These are phyloP conservation scores for Zosterops pallidus DNA, from an alignment of 2,113 vertebrate species.

Conservation along the genomic window DNA sequence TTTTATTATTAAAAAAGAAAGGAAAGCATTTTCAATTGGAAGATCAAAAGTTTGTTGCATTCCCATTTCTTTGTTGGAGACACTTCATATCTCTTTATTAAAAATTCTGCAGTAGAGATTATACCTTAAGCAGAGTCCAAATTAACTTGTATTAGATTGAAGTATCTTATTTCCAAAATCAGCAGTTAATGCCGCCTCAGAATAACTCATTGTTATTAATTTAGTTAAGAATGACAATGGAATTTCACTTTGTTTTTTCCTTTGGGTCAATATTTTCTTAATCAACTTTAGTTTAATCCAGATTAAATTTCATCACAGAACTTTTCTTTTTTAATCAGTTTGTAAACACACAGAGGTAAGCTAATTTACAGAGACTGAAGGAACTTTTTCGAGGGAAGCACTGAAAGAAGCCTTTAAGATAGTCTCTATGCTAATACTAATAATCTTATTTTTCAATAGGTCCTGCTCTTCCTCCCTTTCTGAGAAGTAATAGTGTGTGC, in stretches of 20 bases:
- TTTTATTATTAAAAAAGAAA: not conserved
- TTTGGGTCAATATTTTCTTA: constrained; percentile 14
- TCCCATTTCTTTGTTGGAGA: not conserved
- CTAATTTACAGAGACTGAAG: not conserved
- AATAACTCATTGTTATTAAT: not conserved
- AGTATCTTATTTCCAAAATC: constrained; percentile 25
- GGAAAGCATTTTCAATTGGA: not conserved
- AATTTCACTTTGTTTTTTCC: not conserved
- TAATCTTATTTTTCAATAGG: not conserved
- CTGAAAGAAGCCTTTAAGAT: not conserved
- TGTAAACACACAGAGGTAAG: not conserved
- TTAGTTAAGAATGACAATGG: not conserved
- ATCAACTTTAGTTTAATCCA: not conserved
- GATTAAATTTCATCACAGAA: not conserved
- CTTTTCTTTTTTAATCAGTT: not conserved
- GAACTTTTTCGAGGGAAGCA: not conserved
- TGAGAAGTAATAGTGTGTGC: not conserved
- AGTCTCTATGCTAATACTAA: not conserved
- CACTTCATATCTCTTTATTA: not conserved
- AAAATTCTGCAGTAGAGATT: not conserved
- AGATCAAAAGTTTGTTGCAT: not conserved
- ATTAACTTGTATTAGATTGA: not conserved
- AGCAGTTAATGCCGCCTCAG: not conserved
- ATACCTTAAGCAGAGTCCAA: not conserved
- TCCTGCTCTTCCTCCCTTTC: not conserved